Evolutionary conservation across 2,113 vertebrate species (phyloP), one percentile per base, ranked within the genome.

Genomic region (Spea multiplicata): DNA sequence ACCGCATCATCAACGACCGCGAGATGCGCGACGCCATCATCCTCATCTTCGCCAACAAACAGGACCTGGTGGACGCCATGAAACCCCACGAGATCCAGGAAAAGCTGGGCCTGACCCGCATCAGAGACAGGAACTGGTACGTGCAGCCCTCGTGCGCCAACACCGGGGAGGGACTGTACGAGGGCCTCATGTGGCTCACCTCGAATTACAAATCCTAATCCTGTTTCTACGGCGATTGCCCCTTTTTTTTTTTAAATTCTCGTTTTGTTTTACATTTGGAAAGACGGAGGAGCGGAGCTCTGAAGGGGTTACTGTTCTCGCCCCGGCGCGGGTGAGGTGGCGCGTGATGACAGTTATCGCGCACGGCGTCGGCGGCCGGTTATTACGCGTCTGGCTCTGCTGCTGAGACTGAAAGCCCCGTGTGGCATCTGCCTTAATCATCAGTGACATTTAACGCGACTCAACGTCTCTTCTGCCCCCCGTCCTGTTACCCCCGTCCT

Each of bases 21-120:
- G 96, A 97, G 85, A 87, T 98, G 76, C 93, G 90, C 61, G 94
- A 96, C 0, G 95, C 95, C 0, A 91, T 94, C 71, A 80, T 98
- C 88, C 90, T 98, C 81, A 94, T 98, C 67, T 96, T 97, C 46
- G 95, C 96, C 44, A 98, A 98, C 89, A 98, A 98, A 87, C 96
- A 98, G 88, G 96, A 98, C 85, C 93, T 98, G 85, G 96, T 95
- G 71, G 97, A 97, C 0, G 96, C 96, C 86, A 92, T 97, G 89
- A 81, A 92, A 0, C 92, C 95, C 84, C 92, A 89, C 0, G 96
- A 97, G 67, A 90, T 98, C 84, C 92, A 93, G 3, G 95, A 97
- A 50, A 94, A 93, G 86, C 93, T 98, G 46, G 92, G 91, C 44
- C 88, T 97, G 8, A 90, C 92, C 5, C 73, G 82, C 16, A 88